Evolutionary conservation across 2,113 vertebrate genomes (phyloP).

Genomic region (Mormyrus lacerda): DNA sequence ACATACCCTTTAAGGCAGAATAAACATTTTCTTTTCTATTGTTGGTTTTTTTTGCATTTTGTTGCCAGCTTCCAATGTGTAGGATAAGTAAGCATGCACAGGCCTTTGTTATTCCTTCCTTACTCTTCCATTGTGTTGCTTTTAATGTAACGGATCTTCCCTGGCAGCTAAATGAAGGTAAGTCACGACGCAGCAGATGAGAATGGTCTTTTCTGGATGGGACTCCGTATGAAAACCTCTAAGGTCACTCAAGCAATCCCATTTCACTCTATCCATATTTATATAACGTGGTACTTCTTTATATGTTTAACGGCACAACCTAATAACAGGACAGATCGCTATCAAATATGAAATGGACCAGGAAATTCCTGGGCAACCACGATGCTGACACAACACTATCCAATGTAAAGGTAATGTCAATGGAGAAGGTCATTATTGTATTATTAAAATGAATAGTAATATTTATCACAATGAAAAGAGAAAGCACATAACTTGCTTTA

Average conservation of each 20-base stretch:
- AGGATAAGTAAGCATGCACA: not conserved
- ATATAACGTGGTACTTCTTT: not conserved
- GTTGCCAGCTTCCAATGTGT: not conserved
- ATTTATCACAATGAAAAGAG: not conserved
- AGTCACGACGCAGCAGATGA: not conserved
- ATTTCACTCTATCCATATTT: not conserved
- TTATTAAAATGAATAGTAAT: not conserved
- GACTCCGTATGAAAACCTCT: not conserved
- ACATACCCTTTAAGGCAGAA: conserved; percentile 2
- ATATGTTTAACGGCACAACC: not conserved
- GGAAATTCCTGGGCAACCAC: not conserved
- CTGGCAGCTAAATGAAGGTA: conserved; percentile 8
- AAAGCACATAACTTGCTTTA: not conserved
- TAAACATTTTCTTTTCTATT: conserved; percentile 2
- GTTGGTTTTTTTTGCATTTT: conserved; percentile 2
- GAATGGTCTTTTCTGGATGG: not conserved
- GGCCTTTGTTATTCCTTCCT: not conserved
- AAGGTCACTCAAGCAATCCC: not conserved
- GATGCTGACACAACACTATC: not conserved
- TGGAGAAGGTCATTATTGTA: not conserved
- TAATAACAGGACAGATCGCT: not conserved
- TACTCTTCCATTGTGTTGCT: not conserved
- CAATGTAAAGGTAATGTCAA: not conserved
- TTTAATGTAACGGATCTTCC: conserved; percentile 1
- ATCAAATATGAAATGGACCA: not conserved